These are phyloP conservation scores for Forbesichthys papilliferus DNA, from an alignment of 2,113 vertebrate genomes.

Conservation along the genomic window DNA sequence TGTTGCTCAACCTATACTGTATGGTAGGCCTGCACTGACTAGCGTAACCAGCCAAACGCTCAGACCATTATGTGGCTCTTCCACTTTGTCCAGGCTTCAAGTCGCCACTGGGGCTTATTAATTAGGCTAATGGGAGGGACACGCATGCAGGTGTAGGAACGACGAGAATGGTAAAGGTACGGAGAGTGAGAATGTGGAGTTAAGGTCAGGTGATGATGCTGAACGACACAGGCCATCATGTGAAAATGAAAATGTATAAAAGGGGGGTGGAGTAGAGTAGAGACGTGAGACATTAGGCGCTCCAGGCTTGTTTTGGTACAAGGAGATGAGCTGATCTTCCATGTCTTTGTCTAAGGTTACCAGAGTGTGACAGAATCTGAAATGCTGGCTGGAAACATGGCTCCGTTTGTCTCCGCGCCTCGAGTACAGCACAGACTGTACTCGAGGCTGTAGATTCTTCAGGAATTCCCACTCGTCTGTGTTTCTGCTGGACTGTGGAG, in stretches of 20 bases:
- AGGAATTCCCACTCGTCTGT: conserved; percentile 8
- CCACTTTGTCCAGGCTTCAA: conserved; percentile 19
- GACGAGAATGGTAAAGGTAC: conserved; percentile 28
- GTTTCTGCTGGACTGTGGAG: not conserved
- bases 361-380: conserved; percentile 48
- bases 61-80: conserved; percentile 42
- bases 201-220: conserved; percentile 51
- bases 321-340: conserved; percentile 41
- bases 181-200: conserved; percentile 53
- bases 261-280: not conserved
- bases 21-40: conserved; percentile 20
- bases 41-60: conserved; percentile 41
- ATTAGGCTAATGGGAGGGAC: conserved; percentile 17
- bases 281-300: conserved; percentile 42
- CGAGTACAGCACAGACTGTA: conserved; percentile 11
- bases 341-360: conserved; percentile 53
- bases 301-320: conserved; percentile 63
- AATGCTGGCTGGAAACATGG: conserved; percentile 29
- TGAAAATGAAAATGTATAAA: conserved; percentile 42
- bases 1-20: conserved; percentile 7
- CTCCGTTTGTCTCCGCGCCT: conserved; percentile 40
- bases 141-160: conserved; percentile 20
- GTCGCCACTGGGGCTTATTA: conserved; percentile 28
- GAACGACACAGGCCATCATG: conserved; percentile 54
- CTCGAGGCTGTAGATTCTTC: conserved; percentile 22